phyloP scores from a whole-genome alignment of 2,113 vertebrate species.

The Mixornis gularis region DNA sequence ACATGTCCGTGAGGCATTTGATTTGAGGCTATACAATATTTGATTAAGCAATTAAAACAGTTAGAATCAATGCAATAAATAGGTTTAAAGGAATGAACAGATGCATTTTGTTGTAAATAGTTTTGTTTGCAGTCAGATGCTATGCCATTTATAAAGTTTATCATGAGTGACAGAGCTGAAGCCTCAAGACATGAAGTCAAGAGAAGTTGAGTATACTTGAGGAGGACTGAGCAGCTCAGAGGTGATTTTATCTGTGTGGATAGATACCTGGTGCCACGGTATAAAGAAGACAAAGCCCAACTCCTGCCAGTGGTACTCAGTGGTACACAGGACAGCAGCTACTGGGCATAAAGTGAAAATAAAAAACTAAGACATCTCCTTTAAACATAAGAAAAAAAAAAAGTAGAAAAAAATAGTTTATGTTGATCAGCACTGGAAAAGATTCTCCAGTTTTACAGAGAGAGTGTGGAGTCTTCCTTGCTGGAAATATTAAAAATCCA shows the following conservation, averaged over 20 bases:
- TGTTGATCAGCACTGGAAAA: background rate
- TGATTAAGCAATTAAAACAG: slow-evolving; percentile 18
- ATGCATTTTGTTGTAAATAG: background rate
- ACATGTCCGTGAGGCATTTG: background rate
- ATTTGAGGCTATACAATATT: background rate
- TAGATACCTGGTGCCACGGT: background rate
- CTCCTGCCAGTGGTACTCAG: background rate
- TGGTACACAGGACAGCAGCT: background rate
- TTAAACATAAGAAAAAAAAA: background rate
- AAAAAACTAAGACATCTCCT: background rate
- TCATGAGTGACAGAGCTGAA: background rate
- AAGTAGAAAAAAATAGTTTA: background rate
- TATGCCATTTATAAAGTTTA: background rate
- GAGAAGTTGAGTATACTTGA: fast-evolving
- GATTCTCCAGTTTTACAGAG: background rate
- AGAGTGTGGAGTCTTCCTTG: fast-evolving
- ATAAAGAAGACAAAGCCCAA: background rate
- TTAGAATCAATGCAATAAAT: background rate
- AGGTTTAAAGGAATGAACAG: slow-evolving; percentile 3
- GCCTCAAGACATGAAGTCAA: fast-evolving
- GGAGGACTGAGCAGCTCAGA: background rate
- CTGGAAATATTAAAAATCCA: background rate
- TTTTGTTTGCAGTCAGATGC: background rate
- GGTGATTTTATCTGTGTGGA: background rate
- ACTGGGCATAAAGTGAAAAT: background rate